These are phyloP conservation scores for Glossophaga mutica DNA, from an alignment of 2,797 vertebrate species.

Conservation along the genomic window DNA sequence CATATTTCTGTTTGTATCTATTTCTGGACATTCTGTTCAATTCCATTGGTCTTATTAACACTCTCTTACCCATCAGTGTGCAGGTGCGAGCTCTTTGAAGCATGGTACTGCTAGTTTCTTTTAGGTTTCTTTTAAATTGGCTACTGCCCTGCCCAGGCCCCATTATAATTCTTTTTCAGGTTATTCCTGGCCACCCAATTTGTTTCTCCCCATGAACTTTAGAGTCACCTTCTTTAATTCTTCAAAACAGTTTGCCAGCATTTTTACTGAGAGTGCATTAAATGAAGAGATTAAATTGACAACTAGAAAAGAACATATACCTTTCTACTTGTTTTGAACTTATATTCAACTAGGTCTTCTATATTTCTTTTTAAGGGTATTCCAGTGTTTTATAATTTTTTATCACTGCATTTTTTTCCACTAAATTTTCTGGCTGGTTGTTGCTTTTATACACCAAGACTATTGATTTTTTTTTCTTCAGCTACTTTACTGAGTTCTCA, in stretches of 20 bases:
- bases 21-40: neutral
- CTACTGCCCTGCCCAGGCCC: neutral
- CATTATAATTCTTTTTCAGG: neutral
- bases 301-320: neutral
- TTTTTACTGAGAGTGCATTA: neutral
- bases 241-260: neutral
- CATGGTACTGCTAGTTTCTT: neutral
- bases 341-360: neutral
- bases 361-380: neutral
- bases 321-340: neutral
- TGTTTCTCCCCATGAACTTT: neutral
- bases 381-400: neutral
- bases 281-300: neutral
- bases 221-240: neutral
- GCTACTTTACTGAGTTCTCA: neutral
- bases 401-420: neutral
- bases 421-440: neutral
- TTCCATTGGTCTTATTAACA: neutral
- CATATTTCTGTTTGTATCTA: neutral
- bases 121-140: neutral
- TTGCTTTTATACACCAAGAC: neutral
- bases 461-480: neutral
- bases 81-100: neutral
- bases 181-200: neutral
- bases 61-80: neutral